Evolutionary conservation across 2,797 vertebrate species (phyloP), one percentile per base, ranked within the genome.

Genomic region (Halcyon smyrnensis): DNA sequence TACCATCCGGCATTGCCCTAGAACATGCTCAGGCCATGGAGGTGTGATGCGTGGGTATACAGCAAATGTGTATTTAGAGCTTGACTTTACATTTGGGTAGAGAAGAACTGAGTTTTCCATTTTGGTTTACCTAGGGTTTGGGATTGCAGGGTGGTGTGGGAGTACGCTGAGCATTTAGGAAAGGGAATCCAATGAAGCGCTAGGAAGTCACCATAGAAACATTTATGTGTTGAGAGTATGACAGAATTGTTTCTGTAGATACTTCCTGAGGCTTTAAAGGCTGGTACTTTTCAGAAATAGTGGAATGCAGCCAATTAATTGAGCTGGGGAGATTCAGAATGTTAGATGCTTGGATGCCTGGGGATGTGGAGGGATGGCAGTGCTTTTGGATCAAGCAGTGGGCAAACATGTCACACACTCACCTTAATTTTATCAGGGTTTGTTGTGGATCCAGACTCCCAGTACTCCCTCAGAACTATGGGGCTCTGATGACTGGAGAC

Each of bases 141-240:
- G 77, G 90, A 82, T 86, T 90, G 54, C 36, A 81, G 83, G 69
- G 76, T 79, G 74, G 59, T 86, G 95, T 95, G 94, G 95, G 95
- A 93, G 95, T 95, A 95, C 59, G 80, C 50, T 32, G 70, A 88
- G 54, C 3, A 0, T 93, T 88, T 73, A 78, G 90, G 80, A 90
- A 95, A 94, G 94, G 76, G 74, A 95, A 93, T 90, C 90, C 90
- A 93, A 6, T 79, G 74, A 90, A 84, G 65, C 87, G 88, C 65
- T 76, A 46, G 77, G 69, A 90, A 97, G 95, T 97, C 94, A 76
- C 96, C 95, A 95, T 95, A 95, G 93, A 96, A 97, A 96, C 95
- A 93, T 86, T 93, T 39, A 69, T 84, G 88, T 84, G 46, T 84
- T 71, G 73, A 71, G 41, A 60, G 41, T 54, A 24, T 95, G 95